phyloP scores from a whole-genome alignment of 2,113 vertebrate species.

The Ailurus styani region DNA sequence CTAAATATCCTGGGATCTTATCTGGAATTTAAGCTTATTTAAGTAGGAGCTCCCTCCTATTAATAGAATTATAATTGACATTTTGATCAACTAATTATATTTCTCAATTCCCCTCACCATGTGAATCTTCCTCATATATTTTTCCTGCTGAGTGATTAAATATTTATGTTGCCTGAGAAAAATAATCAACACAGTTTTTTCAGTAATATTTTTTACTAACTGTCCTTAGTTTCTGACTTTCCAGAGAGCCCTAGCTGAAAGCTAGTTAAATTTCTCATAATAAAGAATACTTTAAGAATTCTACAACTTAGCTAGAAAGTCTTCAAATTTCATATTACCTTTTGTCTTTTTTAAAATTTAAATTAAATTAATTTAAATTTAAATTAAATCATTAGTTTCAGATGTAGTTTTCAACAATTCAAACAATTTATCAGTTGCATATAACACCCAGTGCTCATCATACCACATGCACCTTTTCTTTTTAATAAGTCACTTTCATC shows the following conservation, averaged over 20 bases:
- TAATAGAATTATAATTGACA: slow-evolving; percentile 39
- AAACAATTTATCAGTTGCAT: too few species aligned
- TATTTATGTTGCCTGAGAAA: neutral
- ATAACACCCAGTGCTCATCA: too few species aligned
- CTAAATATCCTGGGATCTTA: neutral
- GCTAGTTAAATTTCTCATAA: neutral
- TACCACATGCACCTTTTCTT: neutral
- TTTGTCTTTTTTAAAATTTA: neutral
- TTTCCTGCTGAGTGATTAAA: neutral
- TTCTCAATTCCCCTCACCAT: neutral
- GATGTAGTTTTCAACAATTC: too few species aligned
- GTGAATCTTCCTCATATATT: slow-evolving; percentile 22
- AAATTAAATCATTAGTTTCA: too few species aligned
- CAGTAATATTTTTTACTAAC: neutral
- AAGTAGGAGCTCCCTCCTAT: neutral
- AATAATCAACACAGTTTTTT: neutral
- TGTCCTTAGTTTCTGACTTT: neutral
- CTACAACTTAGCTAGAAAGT: neutral
- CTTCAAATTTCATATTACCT: neutral
- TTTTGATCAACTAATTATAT: slow-evolving; percentile 37
- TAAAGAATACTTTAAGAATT: neutral
- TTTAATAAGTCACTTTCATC: neutral
- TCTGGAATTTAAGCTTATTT: neutral
- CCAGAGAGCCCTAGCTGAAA: neutral
- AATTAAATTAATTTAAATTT: too few species aligned